Evolutionary conservation across 2,797 vertebrate species (phyloP).

Genomic region (Darevskia nairensis): DNA sequence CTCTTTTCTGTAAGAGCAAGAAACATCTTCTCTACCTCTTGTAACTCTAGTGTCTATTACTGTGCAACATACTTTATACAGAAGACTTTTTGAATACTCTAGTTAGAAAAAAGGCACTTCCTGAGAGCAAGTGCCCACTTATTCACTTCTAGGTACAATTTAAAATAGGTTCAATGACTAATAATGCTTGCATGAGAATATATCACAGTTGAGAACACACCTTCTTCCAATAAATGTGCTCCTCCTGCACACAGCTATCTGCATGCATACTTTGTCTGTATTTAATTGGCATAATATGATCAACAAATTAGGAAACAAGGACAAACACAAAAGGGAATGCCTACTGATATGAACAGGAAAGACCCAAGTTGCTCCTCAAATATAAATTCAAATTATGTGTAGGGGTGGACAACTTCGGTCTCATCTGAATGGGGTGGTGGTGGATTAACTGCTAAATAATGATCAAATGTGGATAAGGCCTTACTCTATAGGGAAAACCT

Average conservation of each 20-base stretch:
- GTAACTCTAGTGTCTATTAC: not conserved
- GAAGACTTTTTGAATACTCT: not conserved
- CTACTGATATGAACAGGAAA: not conserved
- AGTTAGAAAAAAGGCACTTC: not conserved
- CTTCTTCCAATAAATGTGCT: not conserved
- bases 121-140: not conserved
- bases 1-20: not conserved
- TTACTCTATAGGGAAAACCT: not conserved
- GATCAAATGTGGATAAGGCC: not conserved
- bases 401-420: no score
- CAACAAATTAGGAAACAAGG: no score
- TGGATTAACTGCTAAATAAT: no score
- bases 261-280: no score
- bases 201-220: not conserved
- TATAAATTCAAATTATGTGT: no score
- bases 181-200: not conserved
- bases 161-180: not conserved
- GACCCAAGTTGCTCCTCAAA: no score
- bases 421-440: no score
- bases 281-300: no score
- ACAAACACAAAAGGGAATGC: no score
- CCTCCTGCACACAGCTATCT: not conserved
- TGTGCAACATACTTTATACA: not conserved
- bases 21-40: not conserved
- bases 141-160: not conserved